Evolutionary conservation across 2,888 invertebrate genomes (phyloP).

Genomic region (Dicycla oo): DNA sequence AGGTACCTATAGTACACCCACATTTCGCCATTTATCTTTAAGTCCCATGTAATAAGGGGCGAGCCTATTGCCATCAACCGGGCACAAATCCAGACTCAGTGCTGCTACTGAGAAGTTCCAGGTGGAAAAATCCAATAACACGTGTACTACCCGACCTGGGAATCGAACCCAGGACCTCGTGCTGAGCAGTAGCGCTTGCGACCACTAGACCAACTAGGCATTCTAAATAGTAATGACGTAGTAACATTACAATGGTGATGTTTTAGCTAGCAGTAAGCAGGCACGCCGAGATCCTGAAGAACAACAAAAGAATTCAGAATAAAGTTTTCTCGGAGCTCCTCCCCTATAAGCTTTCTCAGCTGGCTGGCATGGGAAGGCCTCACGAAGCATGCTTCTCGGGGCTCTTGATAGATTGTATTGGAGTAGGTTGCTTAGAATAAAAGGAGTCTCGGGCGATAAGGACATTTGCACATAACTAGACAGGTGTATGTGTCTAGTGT

Average conservation of each 20-base stretch:
- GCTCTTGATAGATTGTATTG: background rate
- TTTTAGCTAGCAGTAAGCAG: background rate
- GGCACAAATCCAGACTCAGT: background rate
- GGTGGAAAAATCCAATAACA: background rate
- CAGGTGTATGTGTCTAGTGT: no score
- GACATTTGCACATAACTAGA: no score
- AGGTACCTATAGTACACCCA: background rate
- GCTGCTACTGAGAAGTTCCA: background rate
- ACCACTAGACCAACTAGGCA: no score
- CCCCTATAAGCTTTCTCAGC: background rate
- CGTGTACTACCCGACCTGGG: no score
- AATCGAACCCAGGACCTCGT: no score
- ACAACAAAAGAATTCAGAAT: background rate
- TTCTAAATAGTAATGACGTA: background rate
- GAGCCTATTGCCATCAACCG: background rate
- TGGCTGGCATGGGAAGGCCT: background rate
- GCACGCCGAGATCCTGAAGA: no score
- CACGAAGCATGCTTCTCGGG: background rate
- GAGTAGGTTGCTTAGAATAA: background rate
- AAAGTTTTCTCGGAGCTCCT: background rate
- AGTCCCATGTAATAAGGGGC: no score
- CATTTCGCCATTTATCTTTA: background rate
- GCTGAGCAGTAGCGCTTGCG: no score
- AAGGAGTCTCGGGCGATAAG: background rate
- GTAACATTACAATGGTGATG: background rate